phyloP scores from a whole-genome alignment of 1,140 invertebrate species.

The Nixonia krombeini region DNA sequence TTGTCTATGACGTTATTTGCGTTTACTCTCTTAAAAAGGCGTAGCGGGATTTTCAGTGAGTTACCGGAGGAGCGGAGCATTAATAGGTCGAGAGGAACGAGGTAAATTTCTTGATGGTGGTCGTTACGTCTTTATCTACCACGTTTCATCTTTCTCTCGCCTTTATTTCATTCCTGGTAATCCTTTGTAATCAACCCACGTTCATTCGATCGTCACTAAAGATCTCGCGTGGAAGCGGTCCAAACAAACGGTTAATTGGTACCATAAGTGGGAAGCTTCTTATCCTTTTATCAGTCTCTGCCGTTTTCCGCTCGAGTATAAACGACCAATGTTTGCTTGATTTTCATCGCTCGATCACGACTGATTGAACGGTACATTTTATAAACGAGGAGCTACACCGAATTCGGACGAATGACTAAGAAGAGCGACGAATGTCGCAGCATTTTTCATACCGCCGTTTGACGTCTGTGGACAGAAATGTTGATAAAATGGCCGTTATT shows the following conservation, averaged over 20 bases:
- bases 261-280: too few relatives aligned
- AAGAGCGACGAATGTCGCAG: too few relatives aligned
- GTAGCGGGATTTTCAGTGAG: constrained; percentile 5
- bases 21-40: constrained; percentile 12
- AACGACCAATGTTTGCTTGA: too few relatives aligned
- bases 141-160: not conserved
- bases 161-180: constrained; percentile 10
- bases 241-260: constrained; percentile 3
- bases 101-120: constrained; percentile 16
- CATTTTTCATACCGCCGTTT: too few relatives aligned
- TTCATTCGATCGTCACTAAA: constrained; percentile 21
- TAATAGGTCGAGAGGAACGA: constrained; percentile 27
- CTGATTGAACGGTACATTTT: too few relatives aligned
- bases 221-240: constrained; percentile 18
- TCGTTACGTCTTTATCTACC: constrained; percentile 12
- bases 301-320: too few relatives aligned
- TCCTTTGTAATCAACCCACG: constrained; percentile 30
- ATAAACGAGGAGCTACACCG: too few relatives aligned
- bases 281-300: too few relatives aligned
- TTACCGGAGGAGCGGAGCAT: constrained; percentile 18
- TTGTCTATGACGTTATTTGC: constrained; percentile 18
- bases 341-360: too few relatives aligned
- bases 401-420: too few relatives aligned
- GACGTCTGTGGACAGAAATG: too few relatives aligned
- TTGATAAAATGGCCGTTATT: too few relatives aligned